Conservation (phyloP, 2,113 vertebrate genomes). For the Sarotherodon lohbergeri region DNA sequence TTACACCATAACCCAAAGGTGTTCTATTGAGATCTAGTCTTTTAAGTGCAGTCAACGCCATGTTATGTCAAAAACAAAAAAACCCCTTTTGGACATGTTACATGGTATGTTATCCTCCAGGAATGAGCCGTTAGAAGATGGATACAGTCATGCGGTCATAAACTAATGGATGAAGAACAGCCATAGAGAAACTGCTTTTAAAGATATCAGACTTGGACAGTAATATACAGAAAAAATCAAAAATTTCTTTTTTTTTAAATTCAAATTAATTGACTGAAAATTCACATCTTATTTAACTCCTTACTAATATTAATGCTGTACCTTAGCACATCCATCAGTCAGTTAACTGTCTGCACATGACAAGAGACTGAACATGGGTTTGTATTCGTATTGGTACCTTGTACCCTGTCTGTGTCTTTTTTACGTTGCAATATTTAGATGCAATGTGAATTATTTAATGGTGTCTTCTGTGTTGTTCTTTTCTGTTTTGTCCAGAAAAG, state of each 20-base stretch:
- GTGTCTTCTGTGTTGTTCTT: neutral
- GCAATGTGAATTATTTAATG: neutral
- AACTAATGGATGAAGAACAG: neutral
- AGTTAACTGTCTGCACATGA: neutral
- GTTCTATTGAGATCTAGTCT: neutral
- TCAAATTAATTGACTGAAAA: neutral
- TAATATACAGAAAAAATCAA: neutral
- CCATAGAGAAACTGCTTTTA: neutral
- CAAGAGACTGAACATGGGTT: neutral
- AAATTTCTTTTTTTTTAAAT: rapidly evolving
- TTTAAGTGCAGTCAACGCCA: neutral
- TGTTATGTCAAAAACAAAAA: neutral
- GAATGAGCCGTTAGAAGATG: neutral
- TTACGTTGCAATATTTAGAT: neutral
- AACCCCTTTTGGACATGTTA: neutral
- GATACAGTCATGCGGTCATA: neutral
- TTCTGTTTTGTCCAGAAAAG: neutral
- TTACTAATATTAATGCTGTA: neutral
- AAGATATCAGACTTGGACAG: neutral
- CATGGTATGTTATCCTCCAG: neutral
- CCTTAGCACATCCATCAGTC: neutral
- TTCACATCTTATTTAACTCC: neutral
- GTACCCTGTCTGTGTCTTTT: neutral
- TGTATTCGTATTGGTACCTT: neutral
- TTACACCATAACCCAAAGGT: neutral